Evolutionary conservation across 2,113 vertebrate genomes (phyloP), one percentile per base, ranked within the genome.

Genomic region (Actenoides lindsayi): DNA sequence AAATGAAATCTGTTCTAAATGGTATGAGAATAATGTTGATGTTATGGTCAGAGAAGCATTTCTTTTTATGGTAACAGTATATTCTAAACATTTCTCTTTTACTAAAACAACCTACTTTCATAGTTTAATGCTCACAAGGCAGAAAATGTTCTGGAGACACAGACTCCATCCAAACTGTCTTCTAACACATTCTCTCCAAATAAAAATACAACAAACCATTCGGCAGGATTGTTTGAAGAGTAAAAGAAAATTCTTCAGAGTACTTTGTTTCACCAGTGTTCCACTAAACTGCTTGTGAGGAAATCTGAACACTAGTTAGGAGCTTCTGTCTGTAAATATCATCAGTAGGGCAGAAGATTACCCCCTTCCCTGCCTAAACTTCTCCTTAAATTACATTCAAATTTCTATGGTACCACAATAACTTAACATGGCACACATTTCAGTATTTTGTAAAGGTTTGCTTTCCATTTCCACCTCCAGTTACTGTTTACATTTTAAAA

Each of bases 351-450:
- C 86, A 76, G 13, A 68, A 86, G 81, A 81, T 65, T 85, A 81
- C 74, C 51, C 71, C 42, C 67, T 73, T 85, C 68, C 42, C 92
- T 85, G 57, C 74, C 81, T 84, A 81, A 96, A 90, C 74, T n/a
- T 62, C 59, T 70, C 21, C 87, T 96, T 94, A 96, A 97, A 98
- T 97, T 97, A 96, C 93, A 94, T 89, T 97, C 97, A 98, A 94
- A 97, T 97, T 97, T 98, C 92, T 97, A 96, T 83, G 91, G 96
- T 91, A 95, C 87, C 65, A 10, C 98, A 97, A 97, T 96, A 97
- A 93, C 90, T 98, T 97, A 97, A 95, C 81, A 97, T 96, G 95
- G 93, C 62, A 95, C 4, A 0, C 83, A 90, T 96, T 97, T 81
- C 75, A 82, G 69, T 67, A 93, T 90, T 97, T 82, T 86, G 82